Evolutionary conservation across 2,888 invertebrate genomes (phyloP).

Genomic region (Spodoptera picta): DNA sequence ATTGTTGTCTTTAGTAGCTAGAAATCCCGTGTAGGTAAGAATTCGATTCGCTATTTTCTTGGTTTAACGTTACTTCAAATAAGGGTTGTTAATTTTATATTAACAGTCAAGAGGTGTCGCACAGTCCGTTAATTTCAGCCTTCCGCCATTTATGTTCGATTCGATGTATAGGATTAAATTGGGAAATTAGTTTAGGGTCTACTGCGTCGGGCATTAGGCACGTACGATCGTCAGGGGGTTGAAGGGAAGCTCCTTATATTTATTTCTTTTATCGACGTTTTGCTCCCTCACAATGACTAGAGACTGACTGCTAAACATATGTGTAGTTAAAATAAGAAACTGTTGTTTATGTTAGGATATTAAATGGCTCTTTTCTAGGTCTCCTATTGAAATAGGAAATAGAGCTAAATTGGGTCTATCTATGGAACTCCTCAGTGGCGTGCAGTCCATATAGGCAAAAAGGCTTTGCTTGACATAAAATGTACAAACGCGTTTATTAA

Average conservation of each 20-base stretch:
- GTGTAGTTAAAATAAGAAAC: not conserved
- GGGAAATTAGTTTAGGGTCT: slow-evolving; percentile 65
- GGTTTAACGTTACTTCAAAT: too few relatives aligned
- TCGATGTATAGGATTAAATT: slow-evolving; percentile 58
- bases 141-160: slow-evolving; percentile 55
- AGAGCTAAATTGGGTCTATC: slow-evolving; percentile 15
- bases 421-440: slow-evolving; percentile 31
- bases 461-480: too few relatives aligned
- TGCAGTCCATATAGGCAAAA: too few relatives aligned
- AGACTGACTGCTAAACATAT: not conserved
- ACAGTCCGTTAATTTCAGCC: slow-evolving; percentile 46
- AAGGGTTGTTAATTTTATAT: not conserved
- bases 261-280: slow-evolving; percentile 20
- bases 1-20: too few relatives aligned
- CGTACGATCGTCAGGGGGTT: slow-evolving; percentile 56
- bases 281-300: slow-evolving; percentile 2
- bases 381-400: slow-evolving; percentile 7
- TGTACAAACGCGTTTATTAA: too few relatives aligned
- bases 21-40: too few relatives aligned
- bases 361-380: not conserved
- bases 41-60: too few relatives aligned
- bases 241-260: slow-evolving; percentile 34
- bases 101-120: slow-evolving; percentile 27
- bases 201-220: slow-evolving; percentile 52
- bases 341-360: too few relatives aligned